Conservation (phyloP, 2,888 invertebrate species). For the Fragum sueziense region DNA sequence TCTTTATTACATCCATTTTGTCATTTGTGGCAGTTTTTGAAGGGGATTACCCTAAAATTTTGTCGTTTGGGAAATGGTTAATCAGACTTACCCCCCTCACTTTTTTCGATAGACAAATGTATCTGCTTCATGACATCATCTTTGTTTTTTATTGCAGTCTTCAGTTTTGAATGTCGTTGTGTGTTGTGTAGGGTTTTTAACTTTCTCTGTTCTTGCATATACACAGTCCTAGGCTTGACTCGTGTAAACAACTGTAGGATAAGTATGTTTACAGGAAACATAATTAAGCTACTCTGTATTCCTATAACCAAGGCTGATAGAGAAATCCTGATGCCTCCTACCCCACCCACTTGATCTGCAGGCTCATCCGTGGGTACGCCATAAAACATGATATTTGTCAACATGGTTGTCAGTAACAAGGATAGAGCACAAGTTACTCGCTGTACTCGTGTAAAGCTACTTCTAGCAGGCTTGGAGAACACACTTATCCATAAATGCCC, state of each 20-base stretch:
- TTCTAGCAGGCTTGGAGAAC: conserved; percentile 73
- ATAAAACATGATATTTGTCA: conserved; percentile 79
- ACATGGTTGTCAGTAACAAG: conserved; percentile 75
- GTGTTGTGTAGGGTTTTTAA: not conserved
- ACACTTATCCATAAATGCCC: conserved; percentile 80
- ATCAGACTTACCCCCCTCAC: no score
- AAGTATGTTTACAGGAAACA: conserved; percentile 71
- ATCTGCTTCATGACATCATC: not conserved
- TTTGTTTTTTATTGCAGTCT: not conserved
- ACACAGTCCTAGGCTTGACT: conserved; percentile 43
- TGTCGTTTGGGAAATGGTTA: no score
- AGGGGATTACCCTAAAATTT: no score
- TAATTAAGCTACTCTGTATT: conserved; percentile 68
- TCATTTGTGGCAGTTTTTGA: no score
- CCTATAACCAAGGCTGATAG: conserved; percentile 68
- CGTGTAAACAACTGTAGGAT: conserved; percentile 70
- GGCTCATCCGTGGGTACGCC: conserved; percentile 72
- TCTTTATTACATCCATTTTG: no score
- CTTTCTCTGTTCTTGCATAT: not conserved
- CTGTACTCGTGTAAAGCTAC: conserved; percentile 77
- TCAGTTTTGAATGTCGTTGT: not conserved
- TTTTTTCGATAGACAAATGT: no score
- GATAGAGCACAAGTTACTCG: conserved; percentile 77
- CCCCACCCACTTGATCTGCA: conserved; percentile 59
- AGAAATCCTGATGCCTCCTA: conserved; percentile 59